These are phyloP conservation scores for Phthorimaea operculella DNA, from an alignment of 1,140 invertebrate genomes.

Conservation along the genomic window DNA sequence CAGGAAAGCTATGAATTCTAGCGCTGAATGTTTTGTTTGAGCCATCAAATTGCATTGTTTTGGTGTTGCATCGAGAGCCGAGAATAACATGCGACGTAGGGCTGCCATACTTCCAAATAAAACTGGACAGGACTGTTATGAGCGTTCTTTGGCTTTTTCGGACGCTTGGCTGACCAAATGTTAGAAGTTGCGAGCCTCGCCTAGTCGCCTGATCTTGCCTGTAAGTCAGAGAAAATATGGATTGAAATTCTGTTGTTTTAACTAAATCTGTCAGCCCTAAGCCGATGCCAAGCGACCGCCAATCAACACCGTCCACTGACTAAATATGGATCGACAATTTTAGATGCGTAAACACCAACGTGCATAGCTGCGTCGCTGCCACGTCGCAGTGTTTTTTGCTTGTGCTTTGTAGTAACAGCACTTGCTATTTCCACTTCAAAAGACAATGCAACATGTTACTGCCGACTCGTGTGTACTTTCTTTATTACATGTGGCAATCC, in stretches of 20 bases:
- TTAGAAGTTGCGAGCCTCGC: no score
- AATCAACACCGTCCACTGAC: not conserved
- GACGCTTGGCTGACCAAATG: no score
- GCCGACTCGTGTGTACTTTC: no score
- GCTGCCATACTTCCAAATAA: no score
- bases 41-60: not conserved
- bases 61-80: not conserved
- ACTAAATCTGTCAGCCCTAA: no score
- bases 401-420: not conserved
- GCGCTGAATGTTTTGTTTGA: not conserved
- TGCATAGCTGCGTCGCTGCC: not conserved
- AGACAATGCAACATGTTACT: not conserved
- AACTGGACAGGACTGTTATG: no score
- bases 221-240: no score
- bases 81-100: not conserved
- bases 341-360: constrained; percentile 4
- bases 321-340: constrained; percentile 5
- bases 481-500: no score
- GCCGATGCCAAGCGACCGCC: not conserved
- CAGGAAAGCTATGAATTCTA: not conserved
- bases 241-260: no score
- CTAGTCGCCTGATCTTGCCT: no score
- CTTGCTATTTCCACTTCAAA: not conserved
- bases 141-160: no score
- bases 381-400: not conserved